Percentiles rank a stretch among this genome's conserved stretches.
Evolutionary conservation across 2,113 vertebrate species (phyloP).

Genomic region (Aplodontia rufa): DNA sequence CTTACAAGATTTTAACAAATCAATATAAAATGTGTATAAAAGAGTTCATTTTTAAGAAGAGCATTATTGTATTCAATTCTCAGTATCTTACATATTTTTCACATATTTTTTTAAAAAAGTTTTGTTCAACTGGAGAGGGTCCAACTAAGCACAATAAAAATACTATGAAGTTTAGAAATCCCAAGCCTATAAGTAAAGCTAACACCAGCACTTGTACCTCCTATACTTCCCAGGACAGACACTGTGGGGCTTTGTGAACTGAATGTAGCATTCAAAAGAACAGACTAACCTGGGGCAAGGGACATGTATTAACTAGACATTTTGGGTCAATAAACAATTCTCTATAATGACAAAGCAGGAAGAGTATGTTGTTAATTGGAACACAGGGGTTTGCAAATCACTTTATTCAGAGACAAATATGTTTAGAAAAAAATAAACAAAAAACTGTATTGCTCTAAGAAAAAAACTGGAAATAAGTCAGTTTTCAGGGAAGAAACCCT

Average conservation of each 20-base stretch:
- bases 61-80: neutral
- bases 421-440: conserved; percentile 1
- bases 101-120: neutral
- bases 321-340: conserved; percentile 8
- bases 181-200: neutral
- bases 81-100: too few species aligned
- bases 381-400: conserved; percentile 39
- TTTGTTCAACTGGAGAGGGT: neutral
- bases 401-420: conserved; percentile 23
- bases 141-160: neutral
- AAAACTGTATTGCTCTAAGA: neutral
- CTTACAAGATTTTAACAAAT: too few species aligned
- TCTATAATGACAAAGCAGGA: neutral
- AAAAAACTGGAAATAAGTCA: neutral
- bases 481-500: neutral
- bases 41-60: neutral
- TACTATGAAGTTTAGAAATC: neutral
- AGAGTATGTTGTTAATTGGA: conserved; percentile 35
- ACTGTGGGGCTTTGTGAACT: neutral
- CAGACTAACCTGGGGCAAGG: neutral
- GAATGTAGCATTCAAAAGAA: neutral
- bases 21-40: too few species aligned
- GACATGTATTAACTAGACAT: neutral
- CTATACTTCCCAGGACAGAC: neutral
- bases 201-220: neutral